phyloP scores from a whole-genome alignment of 2,888 invertebrate genomes.

The Acanthacorydalis orientalis region DNA sequence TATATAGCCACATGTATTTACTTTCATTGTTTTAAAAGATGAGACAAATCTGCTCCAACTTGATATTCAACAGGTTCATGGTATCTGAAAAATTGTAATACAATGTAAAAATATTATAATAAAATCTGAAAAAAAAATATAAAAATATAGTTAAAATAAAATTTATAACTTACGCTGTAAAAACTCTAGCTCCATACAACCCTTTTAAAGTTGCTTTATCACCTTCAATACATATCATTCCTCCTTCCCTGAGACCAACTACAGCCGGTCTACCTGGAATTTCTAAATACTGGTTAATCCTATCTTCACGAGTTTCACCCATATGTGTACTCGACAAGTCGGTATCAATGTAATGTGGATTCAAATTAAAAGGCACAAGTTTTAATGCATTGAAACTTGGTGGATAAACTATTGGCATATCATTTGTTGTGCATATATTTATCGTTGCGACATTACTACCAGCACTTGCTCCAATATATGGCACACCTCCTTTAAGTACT shows the following conservation, averaged over 20 bases:
- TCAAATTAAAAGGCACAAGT: conserved; percentile 68
- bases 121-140: not conserved
- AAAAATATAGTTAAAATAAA: conserved; percentile 9
- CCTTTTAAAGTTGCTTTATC: conserved; percentile 42
- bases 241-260: conserved; percentile 56
- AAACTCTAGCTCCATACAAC: conserved; percentile 42
- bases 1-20: too few relatives aligned
- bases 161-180: conserved; percentile 34
- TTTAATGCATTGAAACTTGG: conserved; percentile 53
- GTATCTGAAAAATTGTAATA: too few relatives aligned
- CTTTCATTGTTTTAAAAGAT: too few relatives aligned
- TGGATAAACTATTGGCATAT: conserved; percentile 74
- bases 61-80: too few relatives aligned
- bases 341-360: conserved; percentile 64
- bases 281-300: conserved; percentile 50
- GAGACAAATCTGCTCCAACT: too few relatives aligned
- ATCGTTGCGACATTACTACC: conserved; percentile 70
- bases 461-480: conserved; percentile 66
- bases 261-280: conserved; percentile 40
- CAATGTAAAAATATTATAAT: too few relatives aligned
- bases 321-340: conserved; percentile 44
- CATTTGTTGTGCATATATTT: conserved; percentile 70
- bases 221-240: conserved; percentile 42
- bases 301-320: conserved; percentile 63
- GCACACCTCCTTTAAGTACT: conserved; percentile 42